Base-by-base conservation (phyloP, 2,797 vertebrate genomes). In the Setipinna tenuifilis region DNA sequence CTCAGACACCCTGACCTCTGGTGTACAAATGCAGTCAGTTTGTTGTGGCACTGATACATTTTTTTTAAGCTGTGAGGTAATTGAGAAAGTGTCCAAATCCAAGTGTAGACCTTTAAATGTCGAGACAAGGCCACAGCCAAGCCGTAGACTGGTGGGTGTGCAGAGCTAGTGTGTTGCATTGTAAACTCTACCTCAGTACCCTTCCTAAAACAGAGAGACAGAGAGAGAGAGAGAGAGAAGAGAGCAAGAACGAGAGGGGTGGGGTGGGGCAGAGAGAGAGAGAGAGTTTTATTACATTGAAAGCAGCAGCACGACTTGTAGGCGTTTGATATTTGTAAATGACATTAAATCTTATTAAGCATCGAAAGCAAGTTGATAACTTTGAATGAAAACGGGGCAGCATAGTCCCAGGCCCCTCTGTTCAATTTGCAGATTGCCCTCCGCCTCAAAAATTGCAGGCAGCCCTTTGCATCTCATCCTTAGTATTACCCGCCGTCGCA, bases 101-200 rank as follows among this genome's bases (percentile, higher is more conserved):
- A 87, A 89, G 85, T 83, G 83, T 90, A 90, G 83, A 85, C 84
- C 86, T 89, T 90, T 86, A 87, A 90, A 90, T 90, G 85, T 89
- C 85, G 89, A 82, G 61, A 86, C 86, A 90, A 88, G 88, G 89
- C 90, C 87, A 89, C 80, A 78, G 41, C 44, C 71, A 78, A 41
- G 17, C 71, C 65, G 17, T 78, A 19, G 71, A 19, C 71, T 41
- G 17, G 17, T 78, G 71, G 35, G 71, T 41, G 35, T 78, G 41
- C 68, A 71, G 6, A 35, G 68, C 28, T 16, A 71, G 68, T 17
- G 31, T 75, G 71, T 2, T 44, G 71, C 71, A 7, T 78, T 44
- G 3, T 78, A 78, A 35, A 44, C 31, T 78, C 16, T 17, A 78
- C 71, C 31, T 78, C 35, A 78, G 31, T 25, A 54, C 71, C 35